Conservation (phyloP, 2,113 vertebrate genomes). For the Cricetomys ansorgei region DNA sequence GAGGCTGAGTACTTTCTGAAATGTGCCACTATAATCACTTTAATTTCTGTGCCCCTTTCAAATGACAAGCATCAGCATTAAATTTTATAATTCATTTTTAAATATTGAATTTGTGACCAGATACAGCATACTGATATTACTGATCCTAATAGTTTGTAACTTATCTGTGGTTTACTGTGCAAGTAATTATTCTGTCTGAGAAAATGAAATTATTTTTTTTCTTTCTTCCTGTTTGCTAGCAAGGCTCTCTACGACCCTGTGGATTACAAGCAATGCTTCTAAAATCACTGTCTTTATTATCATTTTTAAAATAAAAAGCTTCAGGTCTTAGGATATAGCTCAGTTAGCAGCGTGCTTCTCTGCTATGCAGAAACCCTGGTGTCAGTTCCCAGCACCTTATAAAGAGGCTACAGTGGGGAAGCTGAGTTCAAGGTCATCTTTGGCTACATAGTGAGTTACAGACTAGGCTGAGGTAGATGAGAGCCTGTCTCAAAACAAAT, state of each 20-base stretch:
- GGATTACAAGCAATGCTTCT: not conserved
- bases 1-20: not conserved
- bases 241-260: not conserved
- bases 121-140: slow-evolving; percentile 30
- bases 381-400: not conserved
- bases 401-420: not conserved
- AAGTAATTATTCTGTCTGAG: slow-evolving; percentile 14
- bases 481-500: not conserved
- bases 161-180: not conserved
- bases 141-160: slow-evolving; percentile 3
- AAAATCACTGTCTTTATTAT: not conserved
- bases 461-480: not conserved
- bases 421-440: not conserved
- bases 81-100: slow-evolving; percentile 15
- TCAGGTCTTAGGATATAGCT: not conserved
- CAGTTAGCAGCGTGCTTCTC: not conserved
- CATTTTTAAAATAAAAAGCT: not conserved
- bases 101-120: slow-evolving; percentile 23
- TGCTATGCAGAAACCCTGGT: not conserved
- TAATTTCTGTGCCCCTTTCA: not conserved
- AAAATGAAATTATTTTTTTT: slow-evolving; percentile 10
- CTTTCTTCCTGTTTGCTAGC: not conserved
- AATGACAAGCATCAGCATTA: not conserved
- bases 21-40: not conserved
- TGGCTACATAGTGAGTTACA: not conserved